Evolutionary conservation across 2,888 invertebrate species (phyloP).

Genomic region (Rhimphoctona megacephalus): DNA sequence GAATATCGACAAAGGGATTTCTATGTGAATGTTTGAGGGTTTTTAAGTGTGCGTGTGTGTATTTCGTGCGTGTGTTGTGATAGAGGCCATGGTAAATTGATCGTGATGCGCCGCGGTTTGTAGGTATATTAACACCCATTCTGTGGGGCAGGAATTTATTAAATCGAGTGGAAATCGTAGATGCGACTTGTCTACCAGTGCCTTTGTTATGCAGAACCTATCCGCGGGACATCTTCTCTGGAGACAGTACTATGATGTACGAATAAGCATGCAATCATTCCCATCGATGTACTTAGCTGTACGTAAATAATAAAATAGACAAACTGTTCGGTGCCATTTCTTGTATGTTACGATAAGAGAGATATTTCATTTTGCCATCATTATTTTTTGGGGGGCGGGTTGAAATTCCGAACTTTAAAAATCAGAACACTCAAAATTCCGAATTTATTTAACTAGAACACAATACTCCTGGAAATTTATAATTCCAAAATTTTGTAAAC

Average conservation of each 20-base stretch:
- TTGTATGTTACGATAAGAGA: background rate
- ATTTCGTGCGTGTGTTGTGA: slow-evolving; percentile 47
- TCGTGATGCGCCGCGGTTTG: slow-evolving; percentile 56
- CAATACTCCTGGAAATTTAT: too few relatives aligned
- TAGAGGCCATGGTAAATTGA: slow-evolving; percentile 59
- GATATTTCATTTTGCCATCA: background rate
- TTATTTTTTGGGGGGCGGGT: too few relatives aligned
- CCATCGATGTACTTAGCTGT: background rate
- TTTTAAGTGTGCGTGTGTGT: slow-evolving; percentile 41
- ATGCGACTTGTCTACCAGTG: slow-evolving; percentile 52
- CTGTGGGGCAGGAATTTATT: slow-evolving; percentile 52
- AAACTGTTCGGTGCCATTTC: background rate
- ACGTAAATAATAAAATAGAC: background rate
- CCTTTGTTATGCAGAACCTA: slow-evolving; percentile 58
- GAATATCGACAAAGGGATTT: slow-evolving; percentile 48
- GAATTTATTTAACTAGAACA: too few relatives aligned
- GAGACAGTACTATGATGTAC: slow-evolving; percentile 10
- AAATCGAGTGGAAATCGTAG: slow-evolving; percentile 66
- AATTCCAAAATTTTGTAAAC: too few relatives aligned
- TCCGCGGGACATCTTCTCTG: slow-evolving; percentile 20
- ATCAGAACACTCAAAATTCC: too few relatives aligned
- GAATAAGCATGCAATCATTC: slow-evolving; percentile 26
- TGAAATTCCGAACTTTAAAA: too few relatives aligned
- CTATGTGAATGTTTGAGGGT: slow-evolving; percentile 39
- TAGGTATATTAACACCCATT: slow-evolving; percentile 62